These are phyloP conservation scores for Pterostichus niger DNA, from an alignment of 2,888 invertebrate species.

Conservation along the genomic window DNA sequence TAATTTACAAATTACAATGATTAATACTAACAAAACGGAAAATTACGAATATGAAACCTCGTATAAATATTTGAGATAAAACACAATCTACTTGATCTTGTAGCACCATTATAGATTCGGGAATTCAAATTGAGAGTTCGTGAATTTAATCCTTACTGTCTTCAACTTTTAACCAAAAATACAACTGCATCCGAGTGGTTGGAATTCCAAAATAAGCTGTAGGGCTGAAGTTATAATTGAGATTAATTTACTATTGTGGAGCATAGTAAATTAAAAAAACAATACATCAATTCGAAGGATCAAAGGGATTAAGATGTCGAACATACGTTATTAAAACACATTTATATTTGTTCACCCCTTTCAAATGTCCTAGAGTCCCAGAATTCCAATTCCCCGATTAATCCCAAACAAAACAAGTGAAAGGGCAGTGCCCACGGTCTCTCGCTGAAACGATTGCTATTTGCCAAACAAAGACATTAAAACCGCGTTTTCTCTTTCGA, in stretches of 20 bases:
- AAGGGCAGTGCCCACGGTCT: background rate
- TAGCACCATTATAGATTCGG: too few relatives aligned
- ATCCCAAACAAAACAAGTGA: slow-evolving; percentile 11
- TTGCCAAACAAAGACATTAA: slow-evolving; percentile 47
- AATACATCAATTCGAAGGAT: background rate
- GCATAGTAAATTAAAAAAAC: too few relatives aligned
- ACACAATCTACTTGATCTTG: too few relatives aligned
- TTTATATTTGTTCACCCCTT: slow-evolving; percentile 9
- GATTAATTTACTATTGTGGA: too few relatives aligned
- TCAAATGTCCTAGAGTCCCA: background rate
- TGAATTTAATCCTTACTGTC: too few relatives aligned
- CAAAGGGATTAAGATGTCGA: slow-evolving; percentile 4
- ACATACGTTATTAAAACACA: background rate
- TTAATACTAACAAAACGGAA: too few relatives aligned
- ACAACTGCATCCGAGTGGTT: background rate
- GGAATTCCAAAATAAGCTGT: too few relatives aligned
- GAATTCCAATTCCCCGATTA: slow-evolving; percentile 25
- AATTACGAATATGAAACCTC: too few relatives aligned
- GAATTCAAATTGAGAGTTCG: too few relatives aligned
- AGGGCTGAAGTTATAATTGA: too few relatives aligned
- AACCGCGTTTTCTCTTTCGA: slow-evolving; percentile 22
- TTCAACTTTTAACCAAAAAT: background rate
- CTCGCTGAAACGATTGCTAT: slow-evolving; percentile 22
- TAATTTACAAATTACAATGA: too few relatives aligned
- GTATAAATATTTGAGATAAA: too few relatives aligned